Conservation (phyloP, 2,797 vertebrate species). For the Paramormyrops hopkinsi region DNA sequence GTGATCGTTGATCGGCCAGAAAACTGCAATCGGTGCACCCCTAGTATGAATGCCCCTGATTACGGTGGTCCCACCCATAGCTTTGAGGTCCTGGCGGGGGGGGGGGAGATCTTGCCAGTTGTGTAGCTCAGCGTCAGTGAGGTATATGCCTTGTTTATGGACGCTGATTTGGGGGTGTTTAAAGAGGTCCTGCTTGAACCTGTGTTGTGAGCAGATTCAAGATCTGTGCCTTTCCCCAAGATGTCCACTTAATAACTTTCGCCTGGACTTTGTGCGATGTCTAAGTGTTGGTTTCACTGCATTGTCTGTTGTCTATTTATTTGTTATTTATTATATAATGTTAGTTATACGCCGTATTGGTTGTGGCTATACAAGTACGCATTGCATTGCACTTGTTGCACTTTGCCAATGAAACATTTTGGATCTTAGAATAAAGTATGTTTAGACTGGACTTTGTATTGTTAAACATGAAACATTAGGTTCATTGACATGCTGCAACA, state of each 20-base stretch:
- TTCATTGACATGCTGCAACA: background rate
- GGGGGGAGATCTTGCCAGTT: background rate
- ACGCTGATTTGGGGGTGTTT: background rate
- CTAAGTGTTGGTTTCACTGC: background rate
- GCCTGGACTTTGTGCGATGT: background rate
- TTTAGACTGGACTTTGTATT: background rate
- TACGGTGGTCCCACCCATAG: background rate
- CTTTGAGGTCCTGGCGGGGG: background rate
- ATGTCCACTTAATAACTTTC: background rate
- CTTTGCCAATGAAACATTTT: background rate
- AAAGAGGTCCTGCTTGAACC: background rate
- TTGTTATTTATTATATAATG: background rate
- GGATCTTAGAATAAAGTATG: background rate
- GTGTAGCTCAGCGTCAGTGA: background rate
- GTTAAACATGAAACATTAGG: background rate
- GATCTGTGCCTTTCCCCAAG: background rate
- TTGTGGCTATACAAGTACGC: background rate
- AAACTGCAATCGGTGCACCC: too few species aligned
- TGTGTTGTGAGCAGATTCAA: background rate
- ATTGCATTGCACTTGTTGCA: background rate
- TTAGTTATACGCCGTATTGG: background rate
- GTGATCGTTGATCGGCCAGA: too few species aligned
- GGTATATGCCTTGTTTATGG: background rate
- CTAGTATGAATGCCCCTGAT: background rate
- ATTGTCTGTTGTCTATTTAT: background rate